Evolutionary conservation across 2,888 invertebrate species (phyloP).

Genomic region (Noctua janthina): DNA sequence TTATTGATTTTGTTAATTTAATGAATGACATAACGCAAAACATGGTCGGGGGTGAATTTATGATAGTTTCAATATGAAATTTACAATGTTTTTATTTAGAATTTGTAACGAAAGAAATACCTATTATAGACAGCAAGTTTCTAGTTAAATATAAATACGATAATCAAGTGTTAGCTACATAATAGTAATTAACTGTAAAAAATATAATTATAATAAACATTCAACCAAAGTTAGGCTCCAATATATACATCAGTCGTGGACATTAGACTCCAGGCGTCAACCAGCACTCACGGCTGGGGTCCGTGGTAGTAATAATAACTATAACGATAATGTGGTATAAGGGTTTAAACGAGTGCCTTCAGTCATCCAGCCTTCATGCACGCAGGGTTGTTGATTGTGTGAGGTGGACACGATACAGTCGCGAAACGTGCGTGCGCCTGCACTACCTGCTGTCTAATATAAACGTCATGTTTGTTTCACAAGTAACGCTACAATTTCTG

Average conservation of each 20-base stretch:
- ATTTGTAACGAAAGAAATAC: slow-evolving; percentile 56
- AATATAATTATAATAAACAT: slow-evolving; percentile 71
- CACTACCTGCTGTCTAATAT: slow-evolving; percentile 34
- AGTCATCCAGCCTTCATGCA: slow-evolving; percentile 88
- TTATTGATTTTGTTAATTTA: slow-evolving; percentile 58
- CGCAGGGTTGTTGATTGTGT: slow-evolving; percentile 86
- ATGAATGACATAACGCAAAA: slow-evolving; percentile 47
- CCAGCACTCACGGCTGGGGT: slow-evolving; percentile 57
- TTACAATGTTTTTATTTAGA: slow-evolving; percentile 48
- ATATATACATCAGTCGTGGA: slow-evolving; percentile 75
- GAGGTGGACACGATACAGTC: slow-evolving; percentile 77
- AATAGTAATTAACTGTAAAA: slow-evolving; percentile 71
- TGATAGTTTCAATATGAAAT: slow-evolving; percentile 45
- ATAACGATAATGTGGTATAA: slow-evolving; percentile 80
- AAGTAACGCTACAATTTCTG: slow-evolving; percentile 60
- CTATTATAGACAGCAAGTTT: slow-evolving; percentile 62
- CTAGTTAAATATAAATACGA: slow-evolving; percentile 76
- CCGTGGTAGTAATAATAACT: slow-evolving; percentile 71
- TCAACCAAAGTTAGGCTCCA: slow-evolving; percentile 83
- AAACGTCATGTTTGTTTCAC: slow-evolving; percentile 41
- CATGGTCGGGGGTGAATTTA: slow-evolving; percentile 52
- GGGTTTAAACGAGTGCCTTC: slow-evolving; percentile 90
- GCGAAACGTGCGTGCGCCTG: slow-evolving; percentile 44
- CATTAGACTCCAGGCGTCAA: slow-evolving; percentile 64
- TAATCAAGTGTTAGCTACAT: slow-evolving; percentile 80